Base-by-base conservation (phyloP, 2,113 vertebrate genomes). In the Aramus guarauna region DNA sequence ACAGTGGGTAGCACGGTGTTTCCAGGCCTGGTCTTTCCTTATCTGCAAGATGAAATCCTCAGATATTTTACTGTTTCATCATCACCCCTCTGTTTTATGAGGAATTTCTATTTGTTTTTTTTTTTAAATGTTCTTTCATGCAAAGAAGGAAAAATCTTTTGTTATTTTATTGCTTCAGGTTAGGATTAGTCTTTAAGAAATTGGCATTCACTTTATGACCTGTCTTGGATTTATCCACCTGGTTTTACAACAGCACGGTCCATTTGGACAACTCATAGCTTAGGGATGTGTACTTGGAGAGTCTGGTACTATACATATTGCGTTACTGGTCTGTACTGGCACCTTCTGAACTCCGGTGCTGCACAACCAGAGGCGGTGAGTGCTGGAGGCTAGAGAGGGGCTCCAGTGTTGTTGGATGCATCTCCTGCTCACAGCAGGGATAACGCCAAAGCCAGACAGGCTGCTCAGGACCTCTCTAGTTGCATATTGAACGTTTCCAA, bases 141-240 rank as follows among this genome's bases (percentile, higher is more conserved):
- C 23, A 50, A 23, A 34, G 47, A 36, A 39, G 47, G 16, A 45
- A 53, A 53, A 62, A 2, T 3, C 12, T 62, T 23, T 48, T 72
- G 30, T 34, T 78, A 17, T 67, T 85, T 88, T 75, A 48, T 37
- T 62, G 47, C 32, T 62, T 8, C 23, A 67, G 50, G 29, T 58
- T 18, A 53, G 47, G 29, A 20, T n/a, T 16, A 32, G 20, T 34
- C 36, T 58, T 45, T n/a, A 39, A 36, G 39, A 36, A 59, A 22
- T 0, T 8, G 4, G 13, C 0, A 1, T 15, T 43, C 1, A 1
- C 66, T 91, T 79, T 55, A 8, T 3, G 8, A 45, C 10, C 71
- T 6, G 10, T 32, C 58, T 60, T 23, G 26, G 83, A 48, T 75
- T 56, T 45, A 26, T 30, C n/a, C 1, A 2, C 26, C 30, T 34